These are phyloP conservation scores for Rhyacophila evoluta DNA, from an alignment of 2,888 invertebrate genomes.

Conservation along the genomic window DNA sequence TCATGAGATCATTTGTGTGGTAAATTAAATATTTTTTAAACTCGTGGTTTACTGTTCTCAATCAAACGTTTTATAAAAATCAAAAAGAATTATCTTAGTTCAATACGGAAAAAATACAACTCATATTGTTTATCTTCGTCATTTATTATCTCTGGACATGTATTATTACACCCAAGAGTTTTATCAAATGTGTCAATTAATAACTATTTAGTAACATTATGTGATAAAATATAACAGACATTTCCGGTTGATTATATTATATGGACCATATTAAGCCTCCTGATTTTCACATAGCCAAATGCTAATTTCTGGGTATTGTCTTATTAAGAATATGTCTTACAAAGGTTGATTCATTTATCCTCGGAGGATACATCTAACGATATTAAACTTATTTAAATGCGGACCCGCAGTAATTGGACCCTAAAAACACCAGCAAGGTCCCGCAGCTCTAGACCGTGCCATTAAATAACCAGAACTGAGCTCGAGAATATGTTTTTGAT, in stretches of 20 bases:
- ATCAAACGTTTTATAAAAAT: too few species aligned
- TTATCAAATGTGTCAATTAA: too few species aligned
- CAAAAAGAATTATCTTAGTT: too few species aligned
- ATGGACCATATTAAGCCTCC: not conserved
- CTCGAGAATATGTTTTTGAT: constrained; percentile 37
- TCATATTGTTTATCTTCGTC: too few species aligned
- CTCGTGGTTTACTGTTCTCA: too few species aligned
- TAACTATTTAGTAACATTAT: too few species aligned
- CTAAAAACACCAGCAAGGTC: constrained; percentile 39
- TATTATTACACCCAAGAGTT: too few species aligned
- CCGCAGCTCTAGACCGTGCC: constrained; percentile 29
- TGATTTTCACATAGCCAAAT: not conserved
- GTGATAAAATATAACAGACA: too few species aligned
- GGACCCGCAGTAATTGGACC: constrained; percentile 44
- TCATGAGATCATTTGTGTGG: too few species aligned
- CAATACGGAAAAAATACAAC: too few species aligned
- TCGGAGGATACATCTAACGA: constrained; percentile 11
- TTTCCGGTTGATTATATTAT: not conserved
- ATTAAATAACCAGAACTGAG: constrained; percentile 40
- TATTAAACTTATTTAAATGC: constrained; percentile 31
- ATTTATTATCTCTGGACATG: too few species aligned
- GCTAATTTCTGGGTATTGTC: constrained; percentile 19
- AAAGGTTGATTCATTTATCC: constrained; percentile 22
- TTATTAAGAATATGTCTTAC: constrained; percentile 18
- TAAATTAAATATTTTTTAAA: too few species aligned